Evolutionary conservation across 1,140 invertebrate species (phyloP).

Genomic region (Drosophila bipectinata): DNA sequence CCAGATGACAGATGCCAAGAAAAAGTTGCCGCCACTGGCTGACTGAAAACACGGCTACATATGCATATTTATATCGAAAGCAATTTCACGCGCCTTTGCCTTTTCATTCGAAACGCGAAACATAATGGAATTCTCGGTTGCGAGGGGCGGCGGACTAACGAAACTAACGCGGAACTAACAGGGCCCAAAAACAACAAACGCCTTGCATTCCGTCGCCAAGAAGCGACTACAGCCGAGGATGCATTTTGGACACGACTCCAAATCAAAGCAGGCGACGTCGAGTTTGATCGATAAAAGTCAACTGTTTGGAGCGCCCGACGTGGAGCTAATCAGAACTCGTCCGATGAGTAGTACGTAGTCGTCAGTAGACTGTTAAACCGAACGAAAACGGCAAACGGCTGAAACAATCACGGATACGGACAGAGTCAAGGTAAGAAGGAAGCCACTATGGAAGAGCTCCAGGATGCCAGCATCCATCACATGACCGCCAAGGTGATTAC

Average conservation of each 20-base stretch:
- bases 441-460: conserved; percentile 84
- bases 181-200: conserved; percentile 55
- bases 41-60: background rate
- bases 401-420: background rate
- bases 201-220: conserved; percentile 77
- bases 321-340: conserved; percentile 24
- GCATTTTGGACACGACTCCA: conserved; percentile 23
- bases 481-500: conserved; percentile 87
- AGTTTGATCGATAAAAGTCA: conserved; percentile 63
- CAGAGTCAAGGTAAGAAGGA: background rate
- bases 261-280: conserved; percentile 51
- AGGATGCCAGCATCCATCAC: conserved; percentile 86
- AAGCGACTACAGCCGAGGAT: conserved; percentile 49
- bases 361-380: conserved; percentile 5
- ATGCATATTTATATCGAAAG: conserved; percentile 23
- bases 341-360: conserved; percentile 24
- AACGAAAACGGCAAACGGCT: conserved; percentile 1
- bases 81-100: conserved; percentile 60
- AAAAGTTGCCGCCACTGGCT: conserved; percentile 32
- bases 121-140: conserved; percentile 59
- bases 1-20: conserved; percentile 48
- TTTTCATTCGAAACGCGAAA: conserved; percentile 34
- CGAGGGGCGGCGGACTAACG: conserved; percentile 13
- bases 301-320: conserved; percentile 19
- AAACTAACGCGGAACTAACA: conserved; percentile 15